Conservation (phyloP, 2,888 invertebrate genomes). For the Tricholauxania praeusta region DNA sequence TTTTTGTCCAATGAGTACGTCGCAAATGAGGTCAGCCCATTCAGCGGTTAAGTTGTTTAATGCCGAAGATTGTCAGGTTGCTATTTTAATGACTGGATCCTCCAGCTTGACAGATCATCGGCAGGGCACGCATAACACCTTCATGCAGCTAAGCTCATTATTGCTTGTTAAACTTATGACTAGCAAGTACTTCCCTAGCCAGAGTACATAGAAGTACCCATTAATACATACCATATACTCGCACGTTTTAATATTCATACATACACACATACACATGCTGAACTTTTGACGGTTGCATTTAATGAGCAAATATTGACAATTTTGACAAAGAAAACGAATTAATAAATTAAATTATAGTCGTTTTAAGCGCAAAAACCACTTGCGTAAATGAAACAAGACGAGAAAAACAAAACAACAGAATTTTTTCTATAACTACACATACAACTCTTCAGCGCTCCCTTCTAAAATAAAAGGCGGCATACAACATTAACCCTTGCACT, state of each 20-base stretch:
- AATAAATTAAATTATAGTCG: constrained; percentile 24
- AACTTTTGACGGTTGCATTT: constrained; percentile 29
- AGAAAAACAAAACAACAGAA: neutral
- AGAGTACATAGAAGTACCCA: neutral
- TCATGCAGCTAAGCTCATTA: no score
- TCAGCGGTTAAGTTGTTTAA: no score
- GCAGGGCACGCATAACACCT: no score
- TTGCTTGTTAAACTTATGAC: no score
- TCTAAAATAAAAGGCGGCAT: neutral
- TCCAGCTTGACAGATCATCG: no score
- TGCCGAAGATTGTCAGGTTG: no score
- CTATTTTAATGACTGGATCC: no score
- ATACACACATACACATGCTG: neutral
- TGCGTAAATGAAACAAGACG: constrained; percentile 15
- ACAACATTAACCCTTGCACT: neutral
- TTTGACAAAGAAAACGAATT: constrained; percentile 9
- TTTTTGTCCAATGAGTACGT: no score
- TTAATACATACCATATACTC: neutral
- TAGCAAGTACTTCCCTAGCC: no score
- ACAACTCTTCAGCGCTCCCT: neutral
- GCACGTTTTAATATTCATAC: neutral
- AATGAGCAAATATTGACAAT: constrained; percentile 39
- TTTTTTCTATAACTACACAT: neutral
- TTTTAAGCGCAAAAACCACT: constrained; percentile 17
- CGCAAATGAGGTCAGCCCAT: no score